Base-by-base conservation (phyloP, 2,113 vertebrate genomes). In the Oncorhynchus kisutch region DNA sequence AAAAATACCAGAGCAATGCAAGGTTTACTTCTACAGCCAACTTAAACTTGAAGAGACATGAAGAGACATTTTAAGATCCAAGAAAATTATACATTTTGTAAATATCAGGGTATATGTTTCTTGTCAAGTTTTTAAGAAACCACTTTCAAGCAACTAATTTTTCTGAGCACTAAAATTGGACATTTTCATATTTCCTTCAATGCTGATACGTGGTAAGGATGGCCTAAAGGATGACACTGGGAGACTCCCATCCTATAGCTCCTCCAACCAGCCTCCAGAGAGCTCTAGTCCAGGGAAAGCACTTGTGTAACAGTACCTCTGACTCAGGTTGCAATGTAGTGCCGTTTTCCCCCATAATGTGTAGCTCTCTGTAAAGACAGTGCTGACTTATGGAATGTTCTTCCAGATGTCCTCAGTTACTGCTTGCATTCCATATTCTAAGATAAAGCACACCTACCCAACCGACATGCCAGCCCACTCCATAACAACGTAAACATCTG, bases 11-110 rank as follows among this genome's bases (percentile, higher is more conserved):
- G 14, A 9, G 7, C 27, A 22, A 70, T 13, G 18, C 39, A 51
- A 29, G 62, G 39, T 20, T 49, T 49, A 65, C 65, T 54, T 71
- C 49, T 64, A 34, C 60, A 72, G 34, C 66, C 24, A 66, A 51
- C 20, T 6, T 60, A 60, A 60, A 60, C 59, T 60, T 60, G 59
- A 51, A 60, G 22, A 9, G 18, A 8, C 18, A 57, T 4, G 20
- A n/a, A 60, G 59, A 22, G 16, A 57, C 18, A 16, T 60, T 60
- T 22, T 60, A n/a, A 20, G 4, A n/a, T 60, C 57, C 3, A 60
- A 8, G 57, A 59, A 59, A 59, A 18, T 14, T 54, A 54, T n/a
- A 4, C 18, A 20, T 59, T 59, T 59, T 9, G 18, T 60, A n/a
- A 60, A 60, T 20, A 60, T 60, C 1, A 60, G 1, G 14, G 13